Conservation (phyloP, 2,113 vertebrate species). For the Silurus meridionalis region DNA sequence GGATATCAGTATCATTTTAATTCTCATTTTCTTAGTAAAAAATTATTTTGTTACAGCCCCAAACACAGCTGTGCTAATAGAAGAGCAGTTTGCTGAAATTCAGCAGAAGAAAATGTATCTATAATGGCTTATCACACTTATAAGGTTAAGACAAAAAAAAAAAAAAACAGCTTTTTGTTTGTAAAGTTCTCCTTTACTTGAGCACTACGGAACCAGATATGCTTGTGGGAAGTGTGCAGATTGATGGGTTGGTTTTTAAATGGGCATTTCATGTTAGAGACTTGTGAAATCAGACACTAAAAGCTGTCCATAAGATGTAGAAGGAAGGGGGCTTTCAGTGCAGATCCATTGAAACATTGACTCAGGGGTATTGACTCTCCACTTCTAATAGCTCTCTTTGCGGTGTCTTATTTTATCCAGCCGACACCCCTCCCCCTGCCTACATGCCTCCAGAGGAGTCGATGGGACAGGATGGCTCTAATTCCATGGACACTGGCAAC, state of each 20-base stretch:
- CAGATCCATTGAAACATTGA: conserved; percentile 45
- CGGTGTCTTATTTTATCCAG: conserved; percentile 66
- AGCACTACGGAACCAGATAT: background rate
- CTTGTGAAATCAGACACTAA: conserved; percentile 68
- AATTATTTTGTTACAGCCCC: too few species aligned
- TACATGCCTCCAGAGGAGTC: conserved; percentile 98
- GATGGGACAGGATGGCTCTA: conserved; percentile 87
- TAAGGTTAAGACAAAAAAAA: background rate
- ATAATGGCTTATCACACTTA: background rate
- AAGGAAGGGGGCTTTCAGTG: conserved; percentile 43
- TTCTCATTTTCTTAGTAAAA: too few species aligned
- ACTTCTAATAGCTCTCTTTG: conserved; percentile 55
- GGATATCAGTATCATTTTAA: background rate
- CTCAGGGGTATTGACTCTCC: conserved; percentile 55
- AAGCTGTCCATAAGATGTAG: conserved; percentile 43
- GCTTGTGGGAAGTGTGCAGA: conserved; percentile 1
- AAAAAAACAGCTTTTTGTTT: background rate
- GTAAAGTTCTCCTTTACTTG: background rate
- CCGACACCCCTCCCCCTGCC: conserved; percentile 96
- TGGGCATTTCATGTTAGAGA: conserved; percentile 58
- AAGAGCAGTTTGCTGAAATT: background rate
- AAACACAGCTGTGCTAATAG: background rate
- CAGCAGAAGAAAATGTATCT: background rate
- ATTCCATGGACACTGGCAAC: conserved; percentile 94
- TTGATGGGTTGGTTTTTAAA: conserved; percentile 29